Conservation (phyloP, 2,797 vertebrate genomes). For the Lates japonicus region DNA sequence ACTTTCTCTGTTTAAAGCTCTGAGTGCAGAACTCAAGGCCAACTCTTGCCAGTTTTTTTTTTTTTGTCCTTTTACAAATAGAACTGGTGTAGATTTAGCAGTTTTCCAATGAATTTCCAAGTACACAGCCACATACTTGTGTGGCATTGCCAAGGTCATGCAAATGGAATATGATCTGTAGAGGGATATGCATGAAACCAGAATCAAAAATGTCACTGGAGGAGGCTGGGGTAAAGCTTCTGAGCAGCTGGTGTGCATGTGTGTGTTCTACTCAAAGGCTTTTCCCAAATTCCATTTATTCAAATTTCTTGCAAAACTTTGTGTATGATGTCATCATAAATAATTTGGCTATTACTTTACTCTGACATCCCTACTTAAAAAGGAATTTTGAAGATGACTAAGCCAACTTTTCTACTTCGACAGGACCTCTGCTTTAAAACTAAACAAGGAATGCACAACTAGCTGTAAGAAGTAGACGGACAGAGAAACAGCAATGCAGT, state of each 20-base stretch:
- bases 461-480: not conserved
- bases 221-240: slow-evolving; percentile 31
- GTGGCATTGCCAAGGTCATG: slow-evolving; percentile 67
- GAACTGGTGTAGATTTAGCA: slow-evolving; percentile 66
- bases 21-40: slow-evolving; percentile 42
- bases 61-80: slow-evolving; percentile 42
- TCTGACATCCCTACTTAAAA: slow-evolving; percentile 17
- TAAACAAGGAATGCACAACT: not conserved
- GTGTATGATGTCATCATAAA: slow-evolving; percentile 48
- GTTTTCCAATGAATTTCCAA: slow-evolving; percentile 75
- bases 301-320: slow-evolving; percentile 40
- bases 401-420: slow-evolving; percentile 5
- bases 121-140: slow-evolving; percentile 63
- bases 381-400: slow-evolving; percentile 21
- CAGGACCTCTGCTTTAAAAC: slow-evolving; percentile 2
- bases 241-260: slow-evolving; percentile 55
- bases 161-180: slow-evolving; percentile 67
- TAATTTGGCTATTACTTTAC: slow-evolving; percentile 28
- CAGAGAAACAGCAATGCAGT: not conserved
- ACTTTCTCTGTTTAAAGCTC: slow-evolving; percentile 62
- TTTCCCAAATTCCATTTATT: slow-evolving; percentile 9
- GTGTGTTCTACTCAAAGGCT: slow-evolving; percentile 19
- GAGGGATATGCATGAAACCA: slow-evolving; percentile 60
- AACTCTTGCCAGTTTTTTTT: slow-evolving; percentile 42
- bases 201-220: slow-evolving; percentile 55